Conservation (phyloP, 2,797 vertebrate species). For the Acridotheres tristis region DNA sequence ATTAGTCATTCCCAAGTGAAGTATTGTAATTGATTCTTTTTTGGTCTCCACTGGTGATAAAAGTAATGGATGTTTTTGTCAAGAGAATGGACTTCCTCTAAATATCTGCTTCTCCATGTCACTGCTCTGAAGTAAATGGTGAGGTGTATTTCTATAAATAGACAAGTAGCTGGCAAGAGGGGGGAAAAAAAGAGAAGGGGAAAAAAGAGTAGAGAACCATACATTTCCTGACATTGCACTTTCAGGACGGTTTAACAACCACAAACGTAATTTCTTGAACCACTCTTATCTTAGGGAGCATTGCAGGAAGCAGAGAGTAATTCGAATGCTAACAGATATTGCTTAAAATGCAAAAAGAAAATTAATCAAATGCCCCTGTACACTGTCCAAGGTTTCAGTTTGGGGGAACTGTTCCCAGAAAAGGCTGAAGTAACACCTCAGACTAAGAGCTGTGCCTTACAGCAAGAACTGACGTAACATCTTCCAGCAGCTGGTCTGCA, state of each 20-base stretch:
- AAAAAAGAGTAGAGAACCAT: background rate
- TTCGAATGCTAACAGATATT: slow-evolving; percentile 8
- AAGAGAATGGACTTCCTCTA: slow-evolving; percentile 71
- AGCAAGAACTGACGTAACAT: background rate
- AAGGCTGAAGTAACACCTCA: background rate
- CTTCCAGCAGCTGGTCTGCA: slow-evolving; percentile 1
- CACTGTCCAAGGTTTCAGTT: background rate
- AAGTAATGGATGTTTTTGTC: slow-evolving; percentile 73
- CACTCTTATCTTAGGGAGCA: slow-evolving; percentile 51
- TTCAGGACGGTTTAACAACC: slow-evolving; percentile 67
- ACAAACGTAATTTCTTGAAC: slow-evolving; percentile 52
- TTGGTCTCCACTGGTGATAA: slow-evolving; percentile 61
- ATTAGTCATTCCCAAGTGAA: slow-evolving; percentile 70
- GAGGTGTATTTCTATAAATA: slow-evolving; percentile 69
- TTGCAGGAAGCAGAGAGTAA: slow-evolving; percentile 66
- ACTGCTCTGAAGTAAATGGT: slow-evolving; percentile 56
- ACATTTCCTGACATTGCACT: slow-evolving; percentile 71
- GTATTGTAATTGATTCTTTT: slow-evolving; percentile 73
- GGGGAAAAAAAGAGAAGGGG: background rate
- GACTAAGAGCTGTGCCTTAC: background rate
- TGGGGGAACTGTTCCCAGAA: background rate
- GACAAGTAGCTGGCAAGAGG: background rate
- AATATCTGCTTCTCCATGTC: slow-evolving; percentile 67
- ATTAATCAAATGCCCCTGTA: background rate
- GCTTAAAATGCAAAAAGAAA: slow-evolving; percentile 21